Conservation (phyloP, 2,113 vertebrate species). For the Poeciliopsis retropinna region DNA sequence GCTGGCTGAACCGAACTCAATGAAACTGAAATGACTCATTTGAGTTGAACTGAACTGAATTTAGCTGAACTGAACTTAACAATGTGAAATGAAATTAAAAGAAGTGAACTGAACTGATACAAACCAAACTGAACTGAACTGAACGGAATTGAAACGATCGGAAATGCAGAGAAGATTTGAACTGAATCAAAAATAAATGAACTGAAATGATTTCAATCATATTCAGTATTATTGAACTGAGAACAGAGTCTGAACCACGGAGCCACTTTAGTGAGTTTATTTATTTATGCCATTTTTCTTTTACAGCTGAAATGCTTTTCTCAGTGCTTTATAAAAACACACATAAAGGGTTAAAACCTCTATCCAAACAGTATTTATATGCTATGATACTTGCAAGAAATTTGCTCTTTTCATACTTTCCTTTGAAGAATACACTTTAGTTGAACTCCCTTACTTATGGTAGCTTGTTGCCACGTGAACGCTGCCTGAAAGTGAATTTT, state of each 20-base stretch:
- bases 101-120: not conserved
- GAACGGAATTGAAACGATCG: too few relatives aligned
- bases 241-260: too few relatives aligned
- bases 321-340: too few relatives aligned
- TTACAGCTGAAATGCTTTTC: too few relatives aligned
- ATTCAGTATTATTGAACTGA: not conserved
- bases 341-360: not conserved
- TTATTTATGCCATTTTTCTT: too few relatives aligned
- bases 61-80: not conserved
- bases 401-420: not conserved
- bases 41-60: too few relatives aligned
- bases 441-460: not conserved
- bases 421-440: not conserved
- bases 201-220: not conserved
- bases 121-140: not conserved
- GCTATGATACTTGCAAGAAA: not conserved
- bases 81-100: not conserved
- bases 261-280: not conserved
- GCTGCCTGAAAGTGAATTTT: too few relatives aligned
- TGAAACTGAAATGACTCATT: too few relatives aligned
- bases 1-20: too few relatives aligned
- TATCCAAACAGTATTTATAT: not conserved
- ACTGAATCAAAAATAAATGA: not conserved
- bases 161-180: not conserved
- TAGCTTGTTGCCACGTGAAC: not conserved